Evolutionary conservation across 2,113 vertebrate species (phyloP).

Genomic region (Odontesthes bonariensis): DNA sequence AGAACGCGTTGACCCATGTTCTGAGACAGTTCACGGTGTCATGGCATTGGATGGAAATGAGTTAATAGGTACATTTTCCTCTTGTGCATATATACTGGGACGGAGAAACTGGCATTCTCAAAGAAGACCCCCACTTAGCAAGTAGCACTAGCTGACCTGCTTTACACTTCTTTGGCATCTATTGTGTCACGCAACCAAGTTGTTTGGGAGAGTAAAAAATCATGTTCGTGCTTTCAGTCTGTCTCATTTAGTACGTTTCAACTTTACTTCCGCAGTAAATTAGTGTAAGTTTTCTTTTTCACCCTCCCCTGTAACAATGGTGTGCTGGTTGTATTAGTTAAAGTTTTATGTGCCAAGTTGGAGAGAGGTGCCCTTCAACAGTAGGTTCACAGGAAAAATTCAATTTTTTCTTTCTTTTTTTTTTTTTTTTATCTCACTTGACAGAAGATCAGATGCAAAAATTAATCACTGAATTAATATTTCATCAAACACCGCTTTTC

Average conservation of each 20-base stretch:
- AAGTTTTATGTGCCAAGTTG: conserved; percentile 68
- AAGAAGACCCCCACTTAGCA: neutral
- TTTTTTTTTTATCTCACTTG: conserved; percentile 60
- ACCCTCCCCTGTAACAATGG: conserved; percentile 41
- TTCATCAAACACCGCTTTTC: conserved; percentile 76
- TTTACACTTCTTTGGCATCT: conserved; percentile 27
- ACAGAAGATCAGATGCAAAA: conserved; percentile 79
- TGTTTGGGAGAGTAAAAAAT: conserved; percentile 49
- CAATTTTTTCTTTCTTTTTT: conserved; percentile 19
- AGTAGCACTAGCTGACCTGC: neutral
- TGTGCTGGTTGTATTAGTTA: conserved; percentile 52
- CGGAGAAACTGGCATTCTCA: neutral
- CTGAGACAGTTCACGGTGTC: no score
- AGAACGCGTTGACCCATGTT: no score
- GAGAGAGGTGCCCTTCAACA: conserved; percentile 71
- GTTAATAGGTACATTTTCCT: no score
- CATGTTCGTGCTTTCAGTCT: conserved; percentile 59
- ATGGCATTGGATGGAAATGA: no score
- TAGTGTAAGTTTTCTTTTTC: conserved; percentile 42
- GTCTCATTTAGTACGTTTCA: conserved; percentile 51
- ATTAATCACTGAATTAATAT: conserved; percentile 78
- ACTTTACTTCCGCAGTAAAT: conserved; percentile 46
- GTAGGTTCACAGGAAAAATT: conserved; percentile 58
- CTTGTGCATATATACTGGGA: no score
- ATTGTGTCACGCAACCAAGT: conserved; percentile 40